phyloP scores from a whole-genome alignment of 2,113 vertebrate genomes.

The Periophthalmodon schlosseri region DNA sequence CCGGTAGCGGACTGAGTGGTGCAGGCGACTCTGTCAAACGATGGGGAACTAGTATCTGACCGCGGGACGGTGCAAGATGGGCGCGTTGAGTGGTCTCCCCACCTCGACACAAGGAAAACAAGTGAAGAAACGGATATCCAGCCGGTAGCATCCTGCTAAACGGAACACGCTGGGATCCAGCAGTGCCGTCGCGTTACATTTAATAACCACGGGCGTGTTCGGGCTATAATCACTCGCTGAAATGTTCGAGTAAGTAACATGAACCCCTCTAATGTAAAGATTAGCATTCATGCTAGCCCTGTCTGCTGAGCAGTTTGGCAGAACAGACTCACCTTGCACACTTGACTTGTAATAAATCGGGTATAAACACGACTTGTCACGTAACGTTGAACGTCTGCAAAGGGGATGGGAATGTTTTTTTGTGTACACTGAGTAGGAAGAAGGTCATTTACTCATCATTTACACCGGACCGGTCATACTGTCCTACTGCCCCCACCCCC shows the following conservation, averaged over 20 bases:
- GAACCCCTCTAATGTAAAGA: neutral
- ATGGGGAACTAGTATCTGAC: constrained; percentile 37
- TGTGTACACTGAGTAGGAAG: neutral
- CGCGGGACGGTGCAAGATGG: constrained; percentile 34
- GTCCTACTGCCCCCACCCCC: neutral
- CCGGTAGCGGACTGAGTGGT: constrained; percentile 41
- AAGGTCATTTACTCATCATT: constrained; percentile 11
- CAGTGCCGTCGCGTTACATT: constrained; percentile 45
- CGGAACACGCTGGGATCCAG: constrained; percentile 13
- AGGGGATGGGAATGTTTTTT: neutral
- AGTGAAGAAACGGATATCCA: constrained; percentile 28
- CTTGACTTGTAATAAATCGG: neutral
- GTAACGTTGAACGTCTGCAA: neutral
- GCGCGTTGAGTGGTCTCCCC: constrained; percentile 9
- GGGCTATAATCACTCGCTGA: constrained; percentile 65
- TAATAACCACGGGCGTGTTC: constrained; percentile 26
- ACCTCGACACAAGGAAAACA: constrained; percentile 25
- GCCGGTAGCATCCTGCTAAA: constrained; percentile 33
- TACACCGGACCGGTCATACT: constrained; percentile 4
- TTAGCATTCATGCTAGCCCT: constrained; percentile 5
- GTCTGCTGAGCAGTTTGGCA: neutral
- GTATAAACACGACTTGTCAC: neutral
- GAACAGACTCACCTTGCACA: neutral
- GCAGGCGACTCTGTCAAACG: constrained; percentile 14
- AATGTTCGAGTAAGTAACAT: constrained; percentile 81